Evolutionary conservation across 2,888 invertebrate genomes (phyloP), one percentile per base, ranked within the genome.

Genomic region (Morinoia aosen): DNA sequence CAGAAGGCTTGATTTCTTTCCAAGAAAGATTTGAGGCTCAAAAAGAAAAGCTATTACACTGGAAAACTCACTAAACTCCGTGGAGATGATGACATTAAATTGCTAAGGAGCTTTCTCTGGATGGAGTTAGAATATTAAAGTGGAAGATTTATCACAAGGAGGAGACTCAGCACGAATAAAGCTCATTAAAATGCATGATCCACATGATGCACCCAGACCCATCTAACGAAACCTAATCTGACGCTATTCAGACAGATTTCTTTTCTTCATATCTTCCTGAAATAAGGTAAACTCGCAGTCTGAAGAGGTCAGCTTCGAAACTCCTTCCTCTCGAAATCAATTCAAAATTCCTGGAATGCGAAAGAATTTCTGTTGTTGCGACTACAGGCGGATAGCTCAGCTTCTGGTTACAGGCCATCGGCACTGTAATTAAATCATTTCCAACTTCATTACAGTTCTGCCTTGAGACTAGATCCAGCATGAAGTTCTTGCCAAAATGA

Each of bases 41-140:
- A 57, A 93, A 93, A 93, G 93, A 93, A 93, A 93, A 57, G 93
- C 93, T 93, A 93, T 93, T 93, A 93, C 93, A 93, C 57, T 56
- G 93, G 93, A 93, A 93, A 93, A 93, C 93, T 57, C 93, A 93
- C 93, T 93, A 57, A 93, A 93, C 93, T 93, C 57, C 57, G 93
- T 57, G 14, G 93, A 93, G 90, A 90, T 90, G 93, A 57, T 57
- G 57, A 57, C 93, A 93, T 93, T 93, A 93, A 93, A 93, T 57
- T 93, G 93, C 93, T 93, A 93, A 93, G 33, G 93, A 93, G 93
- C 93, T 93, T 93, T 93, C 56, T 93, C 57, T 93, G 93, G 93
- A 93, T 93, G 57, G 93, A 93, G 93, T 93, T 93, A 57, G 93
- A 93, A 93, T 93, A 93, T 93, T 93, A 93, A 93, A 93, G 57